phyloP scores from a whole-genome alignment of 2,888 invertebrate genomes.

The Pilophorus perplexus region DNA sequence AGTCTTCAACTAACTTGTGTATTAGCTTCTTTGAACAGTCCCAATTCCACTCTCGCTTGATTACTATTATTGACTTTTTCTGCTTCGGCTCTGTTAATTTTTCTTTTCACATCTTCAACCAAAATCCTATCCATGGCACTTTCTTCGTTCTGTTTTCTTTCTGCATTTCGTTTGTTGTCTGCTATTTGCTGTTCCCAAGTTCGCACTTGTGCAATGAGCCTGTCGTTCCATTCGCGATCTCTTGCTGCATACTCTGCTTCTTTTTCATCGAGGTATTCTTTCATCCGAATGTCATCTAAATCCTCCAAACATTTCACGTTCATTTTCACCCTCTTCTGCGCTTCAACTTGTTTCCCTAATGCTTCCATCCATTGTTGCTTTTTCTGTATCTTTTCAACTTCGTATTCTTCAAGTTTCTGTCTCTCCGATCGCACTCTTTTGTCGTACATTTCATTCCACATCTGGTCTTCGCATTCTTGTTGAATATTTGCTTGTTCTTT shows the following conservation, averaged over 20 bases:
- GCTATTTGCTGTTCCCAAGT: background rate
- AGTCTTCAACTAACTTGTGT: too few species aligned
- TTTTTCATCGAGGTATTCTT: background rate
- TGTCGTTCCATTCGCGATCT: background rate
- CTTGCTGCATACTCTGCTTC: background rate
- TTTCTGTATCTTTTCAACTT: background rate
- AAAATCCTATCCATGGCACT: background rate
- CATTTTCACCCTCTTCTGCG: background rate
- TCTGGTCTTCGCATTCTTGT: slow-evolving; percentile 28
- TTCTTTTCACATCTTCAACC: background rate
- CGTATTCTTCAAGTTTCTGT: background rate
- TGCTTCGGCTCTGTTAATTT: background rate
- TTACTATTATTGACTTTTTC: background rate
- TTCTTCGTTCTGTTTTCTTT: background rate
- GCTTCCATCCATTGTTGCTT: background rate
- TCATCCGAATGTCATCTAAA: background rate
- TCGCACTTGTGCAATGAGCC: background rate
- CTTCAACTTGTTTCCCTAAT: background rate
- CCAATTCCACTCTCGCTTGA: background rate
- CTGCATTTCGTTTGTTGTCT: background rate
- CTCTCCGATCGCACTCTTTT: background rate
- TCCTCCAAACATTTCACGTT: slow-evolving; percentile 1
- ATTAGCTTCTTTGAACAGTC: background rate
- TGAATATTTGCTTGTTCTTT: slow-evolving; percentile 20
- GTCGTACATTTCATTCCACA: slow-evolving; percentile 19